Evolutionary conservation across 1,140 invertebrate genomes (phyloP), one percentile per base, ranked within the genome.

Genomic region (Panagrolaimus sp.): DNA sequence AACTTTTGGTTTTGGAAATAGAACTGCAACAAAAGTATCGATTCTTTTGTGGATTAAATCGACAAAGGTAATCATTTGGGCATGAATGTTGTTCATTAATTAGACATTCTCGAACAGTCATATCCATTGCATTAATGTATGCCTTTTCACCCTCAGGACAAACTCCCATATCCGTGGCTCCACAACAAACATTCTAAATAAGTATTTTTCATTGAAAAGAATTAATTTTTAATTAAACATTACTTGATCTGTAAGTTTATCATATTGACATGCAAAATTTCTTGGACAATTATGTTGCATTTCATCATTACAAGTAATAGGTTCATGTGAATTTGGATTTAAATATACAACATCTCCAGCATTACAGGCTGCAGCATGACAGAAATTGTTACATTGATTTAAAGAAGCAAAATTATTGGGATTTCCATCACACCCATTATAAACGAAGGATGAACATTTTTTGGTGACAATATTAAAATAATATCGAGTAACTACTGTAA

Each of bases 401-500:
- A 81, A 24, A 1, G 78, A 81, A 21, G 73, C 76, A 68, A 81
- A 81, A 47, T 81, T 81, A 72, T 79, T 78, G 0, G 74, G 58
- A 64, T 80, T 76, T 28, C 80, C 80, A 65, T 67, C 73, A 67
- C 80, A 82, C 43, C 80, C 80, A 67, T 82, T 80, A 76, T 83
- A 82, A 24, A 77, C 82, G 67, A 82, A 82, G 67, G 77, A 79
- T 10, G 79, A 82, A 73, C 80, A 81, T 58, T 83, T 77, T 67
- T 79, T 79, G 17, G 77, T 83, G 21, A 83, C 81, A 62, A 82
- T 83, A 48, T 82, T 82, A 70, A 83, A 82, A 63, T 82, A 82
- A 67, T 78, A 79, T 10, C 79, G 47, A 63, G 78, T 68, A 7
- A 79, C 73, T 17, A 81, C 81, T 10, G 80, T 81, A 5, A 69